Evolutionary conservation across 2,797 vertebrate species (phyloP).

Genomic region (Triplophysa yarkandensis): DNA sequence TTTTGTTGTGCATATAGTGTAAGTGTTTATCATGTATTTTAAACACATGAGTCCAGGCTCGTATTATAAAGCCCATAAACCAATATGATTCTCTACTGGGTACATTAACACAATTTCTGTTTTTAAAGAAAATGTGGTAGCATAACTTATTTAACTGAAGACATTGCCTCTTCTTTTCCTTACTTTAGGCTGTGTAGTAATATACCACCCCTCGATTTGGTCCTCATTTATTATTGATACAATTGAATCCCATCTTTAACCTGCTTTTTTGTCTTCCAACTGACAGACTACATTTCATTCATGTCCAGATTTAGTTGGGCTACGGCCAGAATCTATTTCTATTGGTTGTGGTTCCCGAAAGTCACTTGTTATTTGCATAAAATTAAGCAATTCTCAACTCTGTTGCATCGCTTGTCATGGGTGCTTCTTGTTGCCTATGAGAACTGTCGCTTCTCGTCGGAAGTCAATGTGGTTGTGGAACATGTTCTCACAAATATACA

Average conservation of each 20-base stretch:
- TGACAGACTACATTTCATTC: background rate
- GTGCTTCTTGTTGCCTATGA: no score
- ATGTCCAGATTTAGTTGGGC: background rate
- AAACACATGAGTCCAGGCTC: background rate
- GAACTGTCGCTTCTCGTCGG: no score
- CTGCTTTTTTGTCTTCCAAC: background rate
- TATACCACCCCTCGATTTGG: background rate
- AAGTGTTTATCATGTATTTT: background rate
- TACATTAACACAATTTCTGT: background rate
- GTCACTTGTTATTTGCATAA: no score
- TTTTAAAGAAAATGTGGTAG: background rate
- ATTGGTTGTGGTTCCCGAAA: no score
- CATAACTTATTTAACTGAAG: background rate
- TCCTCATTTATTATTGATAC: background rate
- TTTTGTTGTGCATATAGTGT: no score
- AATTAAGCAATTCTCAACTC: no score
- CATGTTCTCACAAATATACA: background rate
- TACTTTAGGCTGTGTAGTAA: background rate
- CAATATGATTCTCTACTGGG: no score
- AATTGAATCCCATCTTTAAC: background rate
- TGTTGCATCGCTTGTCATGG: no score
- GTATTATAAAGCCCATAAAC: background rate
- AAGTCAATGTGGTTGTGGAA: background rate
- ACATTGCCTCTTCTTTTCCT: background rate
- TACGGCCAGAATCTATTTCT: background rate